A percentile compares a stretch with the other conserved stretches of the same genome.
These are phyloP conservation scores for Agriopis leucophaearia DNA, from an alignment of 2,888 invertebrate genomes.

Conservation along the genomic window DNA sequence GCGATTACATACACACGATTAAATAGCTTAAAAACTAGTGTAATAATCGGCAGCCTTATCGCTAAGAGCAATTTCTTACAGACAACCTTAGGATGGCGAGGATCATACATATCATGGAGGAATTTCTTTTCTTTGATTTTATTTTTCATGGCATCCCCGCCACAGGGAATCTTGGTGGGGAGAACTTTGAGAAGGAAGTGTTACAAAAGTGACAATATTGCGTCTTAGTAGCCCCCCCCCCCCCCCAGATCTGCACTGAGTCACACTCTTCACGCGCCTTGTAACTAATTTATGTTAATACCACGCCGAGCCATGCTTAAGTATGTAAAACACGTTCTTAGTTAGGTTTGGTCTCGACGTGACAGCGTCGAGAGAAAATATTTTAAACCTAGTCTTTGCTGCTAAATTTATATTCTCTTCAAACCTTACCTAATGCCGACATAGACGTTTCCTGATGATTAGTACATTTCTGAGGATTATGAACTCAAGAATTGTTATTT, in stretches of 20 bases:
- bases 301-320: slow-evolving; percentile 65
- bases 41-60: no score
- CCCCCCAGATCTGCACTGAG: slow-evolving; percentile 64
- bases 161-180: no score
- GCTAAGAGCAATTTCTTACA: no score
- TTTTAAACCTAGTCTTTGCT: slow-evolving; percentile 13
- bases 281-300: slow-evolving; percentile 83
- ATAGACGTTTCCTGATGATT: not conserved
- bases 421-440: not conserved
- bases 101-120: no score
- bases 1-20: no score
- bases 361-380: slow-evolving; percentile 25
- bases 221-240: slow-evolving; percentile 24
- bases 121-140: no score
- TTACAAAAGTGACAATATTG: not conserved
- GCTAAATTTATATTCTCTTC: not conserved
- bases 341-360: slow-evolving; percentile 59
- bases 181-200: not conserved
- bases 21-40: no score
- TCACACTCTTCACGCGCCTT: slow-evolving; percentile 83
- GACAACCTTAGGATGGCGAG: no score
- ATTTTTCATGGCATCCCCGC: no score
- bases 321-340: slow-evolving; percentile 76
- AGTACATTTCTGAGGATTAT: not conserved
- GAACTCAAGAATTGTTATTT: no score